Base-by-base conservation (phyloP, 2,888 invertebrate species). In the Mythimna vitellina region DNA sequence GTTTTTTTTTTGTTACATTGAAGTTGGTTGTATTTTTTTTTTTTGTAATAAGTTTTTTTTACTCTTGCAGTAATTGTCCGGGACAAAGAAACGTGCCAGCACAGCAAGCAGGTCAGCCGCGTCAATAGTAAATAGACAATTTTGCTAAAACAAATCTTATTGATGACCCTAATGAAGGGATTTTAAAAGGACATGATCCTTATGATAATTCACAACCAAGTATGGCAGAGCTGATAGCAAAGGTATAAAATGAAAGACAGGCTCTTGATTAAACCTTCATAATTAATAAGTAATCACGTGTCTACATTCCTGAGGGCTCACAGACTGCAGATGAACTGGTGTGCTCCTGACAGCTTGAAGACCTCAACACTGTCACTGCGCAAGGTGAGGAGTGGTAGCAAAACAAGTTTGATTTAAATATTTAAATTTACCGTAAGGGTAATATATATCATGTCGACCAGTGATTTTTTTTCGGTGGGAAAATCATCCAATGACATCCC, bases 301-400 rank as follows among this genome's bases (percentile, higher is more conserved):
- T 71, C 78, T 66, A 81, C 80, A 81, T 81, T 81, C 80, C 80
- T 60, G 58, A 5, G 65, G 46, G 53, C 75, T 76, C 68, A 64
- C 81, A 54, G 78, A 54, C 66, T 80, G 32, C 81, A 62, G 83
- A 86, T 86, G 81, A 85, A 84, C 87, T 87, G 87, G 88, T 83
- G 85, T 80, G 84, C 80, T 85, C 80, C 73, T 89, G 90, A 90
- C 90, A 88, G 87, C 79, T 77, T 86, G 87, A 73, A 82, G 88
- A 86, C 86, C 88, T 85, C 83, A 81, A 85, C 86, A 88, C 87
- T 94, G 90, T 89, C 88, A 87, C 83, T 89, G 90, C 87, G 84
- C 82, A 79, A 77, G 86, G 83, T 80, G 70, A 12, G 92, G 90
- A 94, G 80, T 69, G 92, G 73, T 72, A 80, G 90, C 91, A 93